Base-by-base conservation (phyloP, 1,140 invertebrate species). In the Calycopis cecrops region DNA sequence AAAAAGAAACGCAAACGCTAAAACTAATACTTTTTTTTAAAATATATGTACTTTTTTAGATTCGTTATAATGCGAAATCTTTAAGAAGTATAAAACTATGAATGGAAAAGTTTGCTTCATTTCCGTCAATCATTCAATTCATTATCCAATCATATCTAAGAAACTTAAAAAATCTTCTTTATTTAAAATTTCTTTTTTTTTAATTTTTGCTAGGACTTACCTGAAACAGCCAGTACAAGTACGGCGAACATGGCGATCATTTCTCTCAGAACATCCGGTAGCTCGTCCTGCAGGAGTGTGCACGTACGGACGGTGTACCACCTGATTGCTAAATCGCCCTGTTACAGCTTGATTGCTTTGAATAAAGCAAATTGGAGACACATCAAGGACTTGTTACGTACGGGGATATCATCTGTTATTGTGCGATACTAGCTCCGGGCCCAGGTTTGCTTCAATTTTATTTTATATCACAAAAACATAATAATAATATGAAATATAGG, bases 321-420 rank as follows among this genome's bases (percentile, higher is more conserved):
- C 72, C 55, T 73, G 65, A 79, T 79, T 79, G 67, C 38, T 66
- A 75, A 83, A 80, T 80, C 75, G 71, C 49, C 60, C 77, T 76
- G 77, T 79, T 73, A 56, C 63, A 55, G 52, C 56, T 70, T 74
- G 67, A 78, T 78, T 79, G 69, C 55, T 51, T 51, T 54, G 53
- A 65, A 59, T 69, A 68, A 65, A 69, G 56, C 64, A 64, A 73
- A 69, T 73, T 71, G 64, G 59, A 59, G 60, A 57, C 66, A 59
- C 51, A 52, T 63, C 69, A 73, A 73, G 71, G 71, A 69, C 68
- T 60, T 44, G 52, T 53, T 53, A 53, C 52, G 52, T 53, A 53
- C 52, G 52, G 52, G 55, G 62, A 52, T 44, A 53, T 33, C 51
- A 28, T 53, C 21, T 53, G 48, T 40, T 35, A 47, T 53, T 35